Evolutionary conservation across 2,888 invertebrate genomes (phyloP), one percentile per base, ranked within the genome.

Genomic region (Tribolium freemani): DNA sequence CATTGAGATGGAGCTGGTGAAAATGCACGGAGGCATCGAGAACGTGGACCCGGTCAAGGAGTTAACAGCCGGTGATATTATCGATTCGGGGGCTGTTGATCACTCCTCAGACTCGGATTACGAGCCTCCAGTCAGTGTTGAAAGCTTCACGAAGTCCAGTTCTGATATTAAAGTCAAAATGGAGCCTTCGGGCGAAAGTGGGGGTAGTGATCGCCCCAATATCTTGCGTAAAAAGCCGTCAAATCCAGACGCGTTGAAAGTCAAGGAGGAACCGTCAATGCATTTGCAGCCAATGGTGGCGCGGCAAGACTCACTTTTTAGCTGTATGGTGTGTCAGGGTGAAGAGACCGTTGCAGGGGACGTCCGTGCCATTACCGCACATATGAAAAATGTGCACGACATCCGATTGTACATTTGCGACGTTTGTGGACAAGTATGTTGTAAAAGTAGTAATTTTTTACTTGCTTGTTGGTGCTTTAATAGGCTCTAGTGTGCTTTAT

Each of bases 391-490:
- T 0, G 83, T 77, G 0, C 94, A 94, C 83, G 90, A 90, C 57
- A 87, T 90, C 0, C 88, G 91, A 0, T 81, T 93, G 1, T 93
- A 93, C 81, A 90, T 94, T 58, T 95, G 94, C 77, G 91, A 91
- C 71, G 85, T 91, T 3, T 94, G 94, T 80, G 92, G 92, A 0
- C 38, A 38, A 38, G 38, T 38, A 38, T 26, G 26, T 26, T 26
- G 5, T 1, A 26, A 38, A 38, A 38, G 8, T 38, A 38, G 1
- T 38, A 16, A 16, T 16, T 16, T 16, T 16, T 16, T n/a, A n/a
- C n/a, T n/a, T n/a, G n/a, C n/a, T n/a, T n/a, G n/a, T n/a, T n/a
- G n/a, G n/a, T n/a, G n/a, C n/a, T n/a, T n/a, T n/a, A n/a, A n/a
- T n/a, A n/a, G n/a, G n/a, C n/a, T n/a, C n/a, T n/a, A n/a, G n/a